A percentile compares a stretch with the other conserved stretches of the same genome.
These are phyloP conservation scores for Rhagologus leucostigma DNA, from an alignment of 2,113 vertebrate species.

Conservation along the genomic window DNA sequence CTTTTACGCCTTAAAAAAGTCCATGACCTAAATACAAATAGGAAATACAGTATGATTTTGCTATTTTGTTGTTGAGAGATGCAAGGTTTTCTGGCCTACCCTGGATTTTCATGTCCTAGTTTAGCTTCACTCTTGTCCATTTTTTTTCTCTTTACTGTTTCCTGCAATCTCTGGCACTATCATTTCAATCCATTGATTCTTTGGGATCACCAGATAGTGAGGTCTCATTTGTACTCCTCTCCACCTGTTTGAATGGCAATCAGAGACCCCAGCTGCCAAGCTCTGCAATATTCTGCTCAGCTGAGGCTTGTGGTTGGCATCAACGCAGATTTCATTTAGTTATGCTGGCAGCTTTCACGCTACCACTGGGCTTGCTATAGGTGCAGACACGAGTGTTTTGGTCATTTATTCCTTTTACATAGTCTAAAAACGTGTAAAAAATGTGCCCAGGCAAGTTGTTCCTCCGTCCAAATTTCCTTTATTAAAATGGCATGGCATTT, in stretches of 20 bases:
- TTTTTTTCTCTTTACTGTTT: neutral
- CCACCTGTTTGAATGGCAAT: constrained; percentile 63
- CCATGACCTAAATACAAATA: constrained; percentile 20
- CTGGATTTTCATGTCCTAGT: neutral
- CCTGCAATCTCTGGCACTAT: neutral
- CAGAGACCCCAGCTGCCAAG: constrained; percentile 47
- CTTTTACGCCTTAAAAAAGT: constrained; percentile 2
- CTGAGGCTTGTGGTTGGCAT: constrained; percentile 17
- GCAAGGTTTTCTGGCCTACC: neutral
- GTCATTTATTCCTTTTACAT: constrained; percentile 25
- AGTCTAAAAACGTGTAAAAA: neutral
- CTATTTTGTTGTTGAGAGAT: neutral
- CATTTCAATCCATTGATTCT: constrained; percentile 22
- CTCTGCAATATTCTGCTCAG: constrained; percentile 34
- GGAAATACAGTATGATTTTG: neutral
- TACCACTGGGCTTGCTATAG: neutral
- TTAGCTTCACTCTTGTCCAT: neutral
- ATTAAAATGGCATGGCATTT: constrained; percentile 30
- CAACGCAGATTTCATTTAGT: constrained; percentile 27
- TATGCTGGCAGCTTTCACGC: constrained; percentile 9
- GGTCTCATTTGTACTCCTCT: constrained; percentile 45
- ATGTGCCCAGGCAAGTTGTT: neutral
- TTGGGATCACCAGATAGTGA: constrained; percentile 12
- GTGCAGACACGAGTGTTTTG: constrained; percentile 17
- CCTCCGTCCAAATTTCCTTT: constrained; percentile 15